A percentile compares a stretch with the other conserved stretches of the same genome.
Conservation (phyloP, 2,797 vertebrate species). For the Rousettus madagascariensis region DNA sequence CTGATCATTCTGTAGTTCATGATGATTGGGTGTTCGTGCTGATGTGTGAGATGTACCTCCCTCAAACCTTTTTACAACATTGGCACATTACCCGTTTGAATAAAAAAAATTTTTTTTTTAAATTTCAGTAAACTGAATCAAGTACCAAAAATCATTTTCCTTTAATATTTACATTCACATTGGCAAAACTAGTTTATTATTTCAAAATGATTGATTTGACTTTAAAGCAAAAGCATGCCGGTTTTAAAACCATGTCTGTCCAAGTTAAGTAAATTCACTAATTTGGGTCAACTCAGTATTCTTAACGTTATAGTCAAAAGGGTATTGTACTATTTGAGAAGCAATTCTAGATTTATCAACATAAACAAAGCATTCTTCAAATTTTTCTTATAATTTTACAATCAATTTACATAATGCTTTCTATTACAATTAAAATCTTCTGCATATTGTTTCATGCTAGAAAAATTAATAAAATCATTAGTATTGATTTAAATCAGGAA, state of each 20-base stretch:
- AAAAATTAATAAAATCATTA: slow-evolving; percentile 35
- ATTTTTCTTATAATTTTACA: background rate
- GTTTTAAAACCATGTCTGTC: background rate
- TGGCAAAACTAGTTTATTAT: background rate
- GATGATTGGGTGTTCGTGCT: no score
- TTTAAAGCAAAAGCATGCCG: slow-evolving; percentile 8
- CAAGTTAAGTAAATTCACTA: slow-evolving; percentile 33
- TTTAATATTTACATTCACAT: slow-evolving; percentile 29
- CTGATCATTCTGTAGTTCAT: background rate
- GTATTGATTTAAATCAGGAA: background rate
- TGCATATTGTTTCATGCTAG: slow-evolving; percentile 15
- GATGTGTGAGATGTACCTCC: no score
- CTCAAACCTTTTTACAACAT: no score
- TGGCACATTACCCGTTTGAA: no score
- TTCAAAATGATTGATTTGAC: background rate
- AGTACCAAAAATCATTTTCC: slow-evolving; percentile 30
- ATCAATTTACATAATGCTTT: background rate
- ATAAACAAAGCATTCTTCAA: slow-evolving; percentile 23
- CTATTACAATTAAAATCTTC: slow-evolving; percentile 21
- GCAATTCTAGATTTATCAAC: slow-evolving; percentile 8
- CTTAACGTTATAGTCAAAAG: background rate
- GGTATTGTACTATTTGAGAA: background rate
- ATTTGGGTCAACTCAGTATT: background rate
- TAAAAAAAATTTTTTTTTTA: no score
- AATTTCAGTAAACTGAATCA: background rate